phyloP scores from a whole-genome alignment of 2,113 vertebrate species.

The Nesogale talazaci region DNA sequence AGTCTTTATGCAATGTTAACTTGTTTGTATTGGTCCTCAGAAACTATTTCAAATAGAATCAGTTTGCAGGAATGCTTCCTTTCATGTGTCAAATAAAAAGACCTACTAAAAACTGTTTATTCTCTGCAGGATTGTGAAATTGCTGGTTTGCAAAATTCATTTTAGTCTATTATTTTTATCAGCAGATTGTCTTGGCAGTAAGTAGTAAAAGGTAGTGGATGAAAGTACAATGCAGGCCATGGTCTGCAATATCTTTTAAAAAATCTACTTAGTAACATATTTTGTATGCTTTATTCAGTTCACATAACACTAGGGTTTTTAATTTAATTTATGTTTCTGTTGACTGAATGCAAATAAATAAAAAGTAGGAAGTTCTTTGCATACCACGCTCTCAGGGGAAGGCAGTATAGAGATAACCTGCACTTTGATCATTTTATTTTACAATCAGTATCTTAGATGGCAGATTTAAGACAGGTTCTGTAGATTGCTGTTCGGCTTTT shows the following conservation, averaged over 20 bases:
- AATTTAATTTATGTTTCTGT: conserved; percentile 78
- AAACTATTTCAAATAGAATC: conserved; percentile 65
- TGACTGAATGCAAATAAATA: conserved; percentile 76
- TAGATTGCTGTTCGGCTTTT: conserved; percentile 78
- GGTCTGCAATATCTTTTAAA: conserved; percentile 13
- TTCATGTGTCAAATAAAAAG: conserved; percentile 59
- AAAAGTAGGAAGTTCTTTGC: conserved; percentile 71
- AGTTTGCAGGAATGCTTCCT: conserved; percentile 50
- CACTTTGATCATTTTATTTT: conserved; percentile 79
- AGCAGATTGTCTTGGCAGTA: conserved; percentile 48
- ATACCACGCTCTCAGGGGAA: conserved; percentile 58
- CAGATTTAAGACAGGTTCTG: conserved; percentile 81
- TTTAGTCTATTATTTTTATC: conserved; percentile 67
- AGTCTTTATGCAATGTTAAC: conserved; percentile 11
- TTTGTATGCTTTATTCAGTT: conserved; percentile 68
- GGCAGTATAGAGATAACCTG: conserved; percentile 63
- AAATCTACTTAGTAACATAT: conserved; percentile 58
- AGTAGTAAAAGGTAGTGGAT: conserved; percentile 3
- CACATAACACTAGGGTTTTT: conserved; percentile 66
- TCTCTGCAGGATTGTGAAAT: conserved; percentile 57
- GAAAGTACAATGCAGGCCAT: conserved; percentile 2
- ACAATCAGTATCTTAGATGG: conserved; percentile 77
- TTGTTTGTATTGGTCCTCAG: conserved; percentile 31
- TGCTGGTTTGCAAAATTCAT: conserved; percentile 67
- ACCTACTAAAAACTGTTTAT: conserved; percentile 45